Conservation (phyloP, 1,140 invertebrate species). For the Schlechtendalia chinensis region DNA sequence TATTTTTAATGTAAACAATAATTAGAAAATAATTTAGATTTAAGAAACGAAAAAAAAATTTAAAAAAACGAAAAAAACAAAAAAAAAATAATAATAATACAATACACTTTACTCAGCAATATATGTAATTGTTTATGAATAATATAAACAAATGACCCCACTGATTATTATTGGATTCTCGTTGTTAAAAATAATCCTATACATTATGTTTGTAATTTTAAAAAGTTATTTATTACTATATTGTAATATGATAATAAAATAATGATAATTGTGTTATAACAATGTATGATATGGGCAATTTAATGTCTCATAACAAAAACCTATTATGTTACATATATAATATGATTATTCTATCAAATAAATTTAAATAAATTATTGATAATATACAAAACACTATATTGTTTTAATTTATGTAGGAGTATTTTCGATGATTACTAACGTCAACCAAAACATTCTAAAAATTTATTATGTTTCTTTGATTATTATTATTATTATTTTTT, state of each 20-base stretch:
- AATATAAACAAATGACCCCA: slow-evolving; percentile 19
- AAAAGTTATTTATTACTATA: slow-evolving; percentile 37
- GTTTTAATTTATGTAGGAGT: slow-evolving; percentile 46
- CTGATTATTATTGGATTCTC: slow-evolving; percentile 22
- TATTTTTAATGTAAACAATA: slow-evolving; percentile 31
- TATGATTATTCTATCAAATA: slow-evolving; percentile 44
- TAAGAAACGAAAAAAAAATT: slow-evolving; percentile 9
- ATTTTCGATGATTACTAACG: background rate
- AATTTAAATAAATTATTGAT: slow-evolving; percentile 50
- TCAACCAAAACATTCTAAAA: slow-evolving; percentile 3
- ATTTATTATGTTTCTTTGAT: background rate
- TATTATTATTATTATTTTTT: slow-evolving; percentile 31
- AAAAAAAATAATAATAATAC: no score
- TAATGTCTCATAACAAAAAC: slow-evolving; percentile 32
- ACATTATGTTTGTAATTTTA: slow-evolving; percentile 34
- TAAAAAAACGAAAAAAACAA: background rate
- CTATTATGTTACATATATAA: slow-evolving; percentile 46
- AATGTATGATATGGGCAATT: slow-evolving; percentile 37
- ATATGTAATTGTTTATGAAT: slow-evolving; percentile 39
- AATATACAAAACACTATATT: slow-evolving; percentile 35
- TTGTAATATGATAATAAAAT: slow-evolving; percentile 19
- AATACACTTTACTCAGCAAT: slow-evolving; percentile 29
- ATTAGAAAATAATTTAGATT: slow-evolving; percentile 36
- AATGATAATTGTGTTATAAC: slow-evolving; percentile 27
- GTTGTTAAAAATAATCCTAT: slow-evolving; percentile 40